A percentile compares a stretch with the other conserved stretches of the same genome.
These are phyloP conservation scores for Calliopum simillimum DNA, from an alignment of 2,888 invertebrate species.

Conservation along the genomic window DNA sequence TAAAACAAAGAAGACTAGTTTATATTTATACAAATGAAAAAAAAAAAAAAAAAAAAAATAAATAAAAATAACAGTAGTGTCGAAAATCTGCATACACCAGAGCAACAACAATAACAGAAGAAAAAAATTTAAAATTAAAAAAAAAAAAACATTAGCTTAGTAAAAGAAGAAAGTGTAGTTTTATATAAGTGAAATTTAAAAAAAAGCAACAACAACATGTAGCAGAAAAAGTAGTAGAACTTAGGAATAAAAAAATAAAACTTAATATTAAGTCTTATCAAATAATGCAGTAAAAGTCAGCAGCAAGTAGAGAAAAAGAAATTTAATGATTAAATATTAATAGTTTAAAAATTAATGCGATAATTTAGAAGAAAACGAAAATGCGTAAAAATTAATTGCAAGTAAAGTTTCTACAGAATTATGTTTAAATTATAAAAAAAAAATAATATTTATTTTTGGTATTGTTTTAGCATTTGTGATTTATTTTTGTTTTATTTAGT, in stretches of 20 bases:
- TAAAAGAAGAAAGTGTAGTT: constrained; percentile 44
- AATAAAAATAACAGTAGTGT: no score
- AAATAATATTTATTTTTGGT: not conserved
- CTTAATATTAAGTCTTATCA: constrained; percentile 4
- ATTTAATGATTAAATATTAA: not conserved
- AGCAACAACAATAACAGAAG: not conserved
- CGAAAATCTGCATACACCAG: not conserved
- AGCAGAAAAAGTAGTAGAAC: not conserved
- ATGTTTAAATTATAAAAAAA: not conserved
- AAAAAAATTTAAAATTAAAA: not conserved
- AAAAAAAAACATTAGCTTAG: constrained; percentile 18
- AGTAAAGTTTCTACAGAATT: not conserved
- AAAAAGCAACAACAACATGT: constrained; percentile 37
- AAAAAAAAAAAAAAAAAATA: constrained; percentile 27
- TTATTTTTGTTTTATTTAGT: not conserved
- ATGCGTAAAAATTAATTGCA: not conserved
- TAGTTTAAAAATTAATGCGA: constrained; percentile 3
- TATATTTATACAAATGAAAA: constrained; percentile 20
- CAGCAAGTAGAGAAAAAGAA: not conserved
- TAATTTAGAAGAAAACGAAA: not conserved
- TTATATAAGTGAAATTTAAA: constrained; percentile 43
- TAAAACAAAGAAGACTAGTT: constrained; percentile 31
- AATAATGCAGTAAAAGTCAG: not conserved
- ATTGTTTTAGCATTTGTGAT: not conserved
- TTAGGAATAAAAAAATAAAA: constrained; percentile 32